Conservation (phyloP, 1,140 invertebrate genomes). For the Lepeophtheirus salmonis region DNA sequence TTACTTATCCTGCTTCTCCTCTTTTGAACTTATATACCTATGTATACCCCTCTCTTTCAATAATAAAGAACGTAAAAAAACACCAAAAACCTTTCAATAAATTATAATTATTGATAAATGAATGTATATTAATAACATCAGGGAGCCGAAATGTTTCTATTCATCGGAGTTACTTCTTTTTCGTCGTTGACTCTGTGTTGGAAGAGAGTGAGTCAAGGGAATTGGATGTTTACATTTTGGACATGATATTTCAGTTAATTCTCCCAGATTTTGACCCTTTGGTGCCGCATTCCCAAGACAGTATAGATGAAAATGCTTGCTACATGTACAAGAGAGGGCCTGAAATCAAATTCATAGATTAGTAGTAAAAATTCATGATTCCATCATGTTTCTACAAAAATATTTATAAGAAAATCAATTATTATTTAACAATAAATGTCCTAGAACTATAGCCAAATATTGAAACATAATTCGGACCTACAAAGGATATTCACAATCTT, state of each 20-base stretch:
- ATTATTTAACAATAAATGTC: too few relatives aligned
- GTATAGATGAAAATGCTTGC: neutral
- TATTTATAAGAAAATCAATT: too few relatives aligned
- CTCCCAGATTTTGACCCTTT: neutral
- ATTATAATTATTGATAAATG: neutral
- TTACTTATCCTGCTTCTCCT: too few relatives aligned
- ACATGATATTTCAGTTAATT: neutral
- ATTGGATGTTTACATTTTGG: neutral
- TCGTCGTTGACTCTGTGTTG: neutral
- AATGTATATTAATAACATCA: neutral
- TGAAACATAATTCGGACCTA: too few relatives aligned
- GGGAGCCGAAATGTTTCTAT: neutral
- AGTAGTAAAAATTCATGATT: too few relatives aligned
- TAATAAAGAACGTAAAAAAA: too few relatives aligned
- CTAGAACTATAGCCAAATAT: too few relatives aligned
- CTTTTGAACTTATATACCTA: neutral
- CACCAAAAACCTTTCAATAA: too few relatives aligned
- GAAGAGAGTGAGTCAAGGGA: neutral
- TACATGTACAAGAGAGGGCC: neutral
- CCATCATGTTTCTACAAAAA: too few relatives aligned
- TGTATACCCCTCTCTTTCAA: too few relatives aligned
- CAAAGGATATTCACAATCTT: too few relatives aligned
- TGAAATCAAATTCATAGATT: too few relatives aligned
- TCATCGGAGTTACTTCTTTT: neutral
- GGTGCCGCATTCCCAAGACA: neutral